phyloP scores from a whole-genome alignment of 1,140 invertebrate genomes.

The Galleria mellonella region DNA sequence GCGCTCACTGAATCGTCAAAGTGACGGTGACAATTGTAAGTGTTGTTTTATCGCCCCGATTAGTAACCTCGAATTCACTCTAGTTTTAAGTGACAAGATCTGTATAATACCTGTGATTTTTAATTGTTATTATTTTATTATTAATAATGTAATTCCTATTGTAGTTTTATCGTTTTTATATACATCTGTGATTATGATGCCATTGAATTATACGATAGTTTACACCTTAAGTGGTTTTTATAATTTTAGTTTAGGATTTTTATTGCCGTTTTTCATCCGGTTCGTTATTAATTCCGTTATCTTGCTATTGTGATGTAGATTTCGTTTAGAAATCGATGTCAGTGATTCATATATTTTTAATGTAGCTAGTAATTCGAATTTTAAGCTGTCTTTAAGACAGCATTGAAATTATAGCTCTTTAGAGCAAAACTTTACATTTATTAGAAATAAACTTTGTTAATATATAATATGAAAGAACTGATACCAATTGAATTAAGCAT shows the following conservation, averaged over 20 bases:
- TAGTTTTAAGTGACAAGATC: slow-evolving; percentile 50
- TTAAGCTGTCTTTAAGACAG: slow-evolving; percentile 10
- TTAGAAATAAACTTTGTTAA: background rate
- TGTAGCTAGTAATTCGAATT: slow-evolving; percentile 17
- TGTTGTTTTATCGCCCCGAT: slow-evolving; percentile 16
- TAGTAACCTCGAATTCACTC: slow-evolving; percentile 31
- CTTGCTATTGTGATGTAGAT: slow-evolving; percentile 7
- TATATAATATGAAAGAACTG: background rate
- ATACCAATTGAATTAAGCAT: too few species aligned
- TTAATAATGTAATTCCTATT: slow-evolving; percentile 56
- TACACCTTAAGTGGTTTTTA: slow-evolving; percentile 47
- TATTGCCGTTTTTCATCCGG: slow-evolving; percentile 16
- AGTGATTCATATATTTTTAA: slow-evolving; percentile 8
- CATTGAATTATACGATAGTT: slow-evolving; percentile 45
- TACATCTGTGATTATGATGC: slow-evolving; percentile 65
- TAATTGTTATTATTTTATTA: slow-evolving; percentile 53
- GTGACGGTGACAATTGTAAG: slow-evolving; percentile 1
- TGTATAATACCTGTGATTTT: slow-evolving; percentile 61
- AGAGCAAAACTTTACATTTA: too few species aligned
- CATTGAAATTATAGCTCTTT: background rate
- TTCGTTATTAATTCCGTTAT: background rate
- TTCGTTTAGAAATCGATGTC: slow-evolving; percentile 8
- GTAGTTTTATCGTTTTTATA: slow-evolving; percentile 57
- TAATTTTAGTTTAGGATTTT: slow-evolving; percentile 46
- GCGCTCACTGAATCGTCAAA: slow-evolving; percentile 1